Conservation (phyloP, 1,140 invertebrate species). For the Rhagoletis pomonella region DNA sequence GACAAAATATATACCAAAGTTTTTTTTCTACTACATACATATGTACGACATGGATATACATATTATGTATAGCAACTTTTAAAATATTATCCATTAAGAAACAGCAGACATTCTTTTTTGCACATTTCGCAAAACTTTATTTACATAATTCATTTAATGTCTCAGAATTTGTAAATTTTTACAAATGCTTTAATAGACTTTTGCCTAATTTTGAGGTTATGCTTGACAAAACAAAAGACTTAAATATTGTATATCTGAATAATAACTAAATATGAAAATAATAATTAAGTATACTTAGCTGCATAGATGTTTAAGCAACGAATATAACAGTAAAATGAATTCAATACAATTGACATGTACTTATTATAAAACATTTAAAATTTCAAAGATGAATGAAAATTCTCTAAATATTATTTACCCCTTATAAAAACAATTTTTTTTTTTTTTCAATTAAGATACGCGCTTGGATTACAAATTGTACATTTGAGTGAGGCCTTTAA, state of each 20-base stretch:
- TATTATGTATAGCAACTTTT: not conserved
- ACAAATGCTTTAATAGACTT: constrained; percentile 17
- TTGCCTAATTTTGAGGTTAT: constrained; percentile 52
- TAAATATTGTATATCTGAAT: not conserved
- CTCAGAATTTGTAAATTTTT: not conserved
- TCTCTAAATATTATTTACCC: not conserved
- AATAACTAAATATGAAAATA: not conserved
- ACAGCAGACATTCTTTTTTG: not conserved
- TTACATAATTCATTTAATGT: not conserved
- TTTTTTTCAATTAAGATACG: constrained; percentile 28
- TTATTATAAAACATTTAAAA: not conserved
- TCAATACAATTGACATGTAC: constrained; percentile 47
- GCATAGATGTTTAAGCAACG: constrained; percentile 15
- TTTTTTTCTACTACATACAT: constrained; percentile 9
- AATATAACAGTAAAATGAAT: constrained; percentile 38
- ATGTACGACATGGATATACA: not conserved
- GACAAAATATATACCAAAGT: constrained; percentile 44
- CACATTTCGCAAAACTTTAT: not conserved
- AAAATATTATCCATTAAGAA: constrained; percentile 4
- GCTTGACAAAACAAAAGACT: constrained; percentile 52
- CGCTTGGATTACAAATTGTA: constrained; percentile 47
- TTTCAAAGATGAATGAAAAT: no score
- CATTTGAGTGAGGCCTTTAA: constrained; percentile 57
- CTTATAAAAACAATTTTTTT: not conserved
- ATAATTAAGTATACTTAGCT: not conserved